These are phyloP conservation scores for Cerceris ruficornis DNA, from an alignment of 2,888 invertebrate species.

Conservation along the genomic window DNA sequence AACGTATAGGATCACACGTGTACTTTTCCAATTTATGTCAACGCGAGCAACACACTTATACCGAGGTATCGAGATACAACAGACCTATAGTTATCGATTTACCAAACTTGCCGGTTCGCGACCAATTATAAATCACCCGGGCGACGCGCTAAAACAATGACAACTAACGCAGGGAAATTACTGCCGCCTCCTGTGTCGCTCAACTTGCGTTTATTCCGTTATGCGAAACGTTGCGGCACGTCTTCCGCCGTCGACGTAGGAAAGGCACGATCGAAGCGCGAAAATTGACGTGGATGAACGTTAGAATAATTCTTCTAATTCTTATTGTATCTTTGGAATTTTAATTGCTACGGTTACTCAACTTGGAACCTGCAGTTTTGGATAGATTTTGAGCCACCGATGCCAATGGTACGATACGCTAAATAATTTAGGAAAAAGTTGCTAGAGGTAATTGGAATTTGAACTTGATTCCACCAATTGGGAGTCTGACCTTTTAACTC, in stretches of 20 bases:
- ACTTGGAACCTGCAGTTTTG: too few relatives aligned
- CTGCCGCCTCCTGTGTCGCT: slow-evolving; percentile 5
- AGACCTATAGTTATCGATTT: slow-evolving; percentile 35
- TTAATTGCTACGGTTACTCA: too few relatives aligned
- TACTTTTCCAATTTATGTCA: slow-evolving; percentile 15
- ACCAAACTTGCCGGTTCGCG: slow-evolving; percentile 24
- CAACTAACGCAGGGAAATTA: slow-evolving; percentile 9
- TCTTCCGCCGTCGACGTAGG: background rate
- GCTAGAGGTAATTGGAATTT: too few relatives aligned
- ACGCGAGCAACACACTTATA: background rate
- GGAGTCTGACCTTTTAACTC: too few relatives aligned
- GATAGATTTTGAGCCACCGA: too few relatives aligned
- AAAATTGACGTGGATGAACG: too few relatives aligned
- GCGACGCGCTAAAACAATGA: slow-evolving; percentile 10
- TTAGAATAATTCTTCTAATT: too few relatives aligned
- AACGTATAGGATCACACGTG: background rate
- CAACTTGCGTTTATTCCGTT: slow-evolving; percentile 25
- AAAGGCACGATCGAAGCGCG: background rate
- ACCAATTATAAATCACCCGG: slow-evolving; percentile 24
- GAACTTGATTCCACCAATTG: too few relatives aligned
- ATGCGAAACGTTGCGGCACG: slow-evolving; percentile 18
- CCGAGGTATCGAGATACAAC: slow-evolving; percentile 12
- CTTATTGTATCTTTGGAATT: too few relatives aligned
- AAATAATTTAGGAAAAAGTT: too few relatives aligned
- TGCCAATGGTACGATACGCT: too few relatives aligned